phyloP scores from a whole-genome alignment of 2,797 vertebrate species.

The Cyclopterus lumpus region DNA sequence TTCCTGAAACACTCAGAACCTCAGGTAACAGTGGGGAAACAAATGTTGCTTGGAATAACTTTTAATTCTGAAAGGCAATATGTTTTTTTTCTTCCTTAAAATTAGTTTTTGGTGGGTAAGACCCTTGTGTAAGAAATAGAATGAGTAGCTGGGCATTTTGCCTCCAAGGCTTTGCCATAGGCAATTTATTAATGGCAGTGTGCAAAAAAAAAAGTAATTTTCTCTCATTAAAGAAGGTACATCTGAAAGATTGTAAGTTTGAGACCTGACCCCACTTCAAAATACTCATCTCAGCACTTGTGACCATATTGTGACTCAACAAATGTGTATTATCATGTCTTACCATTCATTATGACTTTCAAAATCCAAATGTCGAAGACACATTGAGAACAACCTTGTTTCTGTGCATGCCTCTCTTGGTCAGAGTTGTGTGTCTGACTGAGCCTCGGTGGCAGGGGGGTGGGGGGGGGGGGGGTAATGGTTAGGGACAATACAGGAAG shows the following conservation, averaged over 20 bases:
- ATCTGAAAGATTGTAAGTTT: conserved; percentile 5
- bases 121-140: no score
- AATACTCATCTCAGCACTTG: neutral
- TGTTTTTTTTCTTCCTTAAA: no score
- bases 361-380: neutral
- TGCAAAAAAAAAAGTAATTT: conserved; percentile 19
- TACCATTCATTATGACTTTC: neutral
- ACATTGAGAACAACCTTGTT: neutral
- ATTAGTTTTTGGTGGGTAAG: no score
- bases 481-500: no score
- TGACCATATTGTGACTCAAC: neutral
- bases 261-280: neutral
- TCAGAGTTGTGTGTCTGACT: no score
- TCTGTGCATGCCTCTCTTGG: no score
- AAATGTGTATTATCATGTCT: neutral
- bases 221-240: conserved; percentile 23
- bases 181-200: no score
- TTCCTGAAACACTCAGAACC: conserved; percentile 54
- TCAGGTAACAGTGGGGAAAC: conserved; percentile 43
- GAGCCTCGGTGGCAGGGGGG: no score
- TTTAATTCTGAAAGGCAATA: neutral
- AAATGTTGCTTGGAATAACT: conserved; percentile 40
- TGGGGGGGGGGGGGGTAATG: no score
- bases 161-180: no score
- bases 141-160: no score